Conservation (phyloP, 2,113 vertebrate species). For the Xiphophorus couchianus region DNA sequence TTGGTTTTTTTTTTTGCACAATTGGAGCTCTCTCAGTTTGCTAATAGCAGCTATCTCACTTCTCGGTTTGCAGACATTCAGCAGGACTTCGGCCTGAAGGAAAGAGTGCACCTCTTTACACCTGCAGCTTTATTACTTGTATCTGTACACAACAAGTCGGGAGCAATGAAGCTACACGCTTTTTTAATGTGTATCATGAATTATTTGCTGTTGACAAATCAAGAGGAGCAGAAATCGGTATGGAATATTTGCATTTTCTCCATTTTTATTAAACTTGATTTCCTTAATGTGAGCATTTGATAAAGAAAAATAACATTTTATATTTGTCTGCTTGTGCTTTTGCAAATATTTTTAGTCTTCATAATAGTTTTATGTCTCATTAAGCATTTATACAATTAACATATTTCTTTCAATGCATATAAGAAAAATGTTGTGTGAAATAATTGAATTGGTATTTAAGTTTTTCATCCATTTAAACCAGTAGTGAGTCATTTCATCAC, state of each 20-base stretch:
- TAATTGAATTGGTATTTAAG: no score
- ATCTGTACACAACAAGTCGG: neutral
- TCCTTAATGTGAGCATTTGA: neutral
- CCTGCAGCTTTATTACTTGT: neutral
- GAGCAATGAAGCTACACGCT: slow-evolving; percentile 37
- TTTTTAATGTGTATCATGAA: neutral
- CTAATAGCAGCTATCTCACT: neutral
- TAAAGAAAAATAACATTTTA: neutral
- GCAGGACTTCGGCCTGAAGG: neutral
- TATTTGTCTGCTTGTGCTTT: neutral
- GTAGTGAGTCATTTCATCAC: neutral
- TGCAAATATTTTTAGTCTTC: neutral
- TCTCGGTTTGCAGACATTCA: neutral
- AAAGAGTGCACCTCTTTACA: neutral
- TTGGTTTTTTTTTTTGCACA: neutral
- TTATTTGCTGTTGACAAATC: slow-evolving; percentile 17
- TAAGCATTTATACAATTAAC: neutral
- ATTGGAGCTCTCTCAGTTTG: neutral
- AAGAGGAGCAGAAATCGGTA: slow-evolving; percentile 16
- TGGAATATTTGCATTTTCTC: neutral
- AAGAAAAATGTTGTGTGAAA: no score
- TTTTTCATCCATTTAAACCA: neutral
- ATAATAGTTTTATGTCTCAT: neutral
- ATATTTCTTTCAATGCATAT: neutral
- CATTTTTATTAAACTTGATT: neutral